A percentile compares a stretch with the other conserved stretches of the same genome.
phyloP scores from a whole-genome alignment of 2,888 invertebrate genomes.

The Pecten maximus region DNA sequence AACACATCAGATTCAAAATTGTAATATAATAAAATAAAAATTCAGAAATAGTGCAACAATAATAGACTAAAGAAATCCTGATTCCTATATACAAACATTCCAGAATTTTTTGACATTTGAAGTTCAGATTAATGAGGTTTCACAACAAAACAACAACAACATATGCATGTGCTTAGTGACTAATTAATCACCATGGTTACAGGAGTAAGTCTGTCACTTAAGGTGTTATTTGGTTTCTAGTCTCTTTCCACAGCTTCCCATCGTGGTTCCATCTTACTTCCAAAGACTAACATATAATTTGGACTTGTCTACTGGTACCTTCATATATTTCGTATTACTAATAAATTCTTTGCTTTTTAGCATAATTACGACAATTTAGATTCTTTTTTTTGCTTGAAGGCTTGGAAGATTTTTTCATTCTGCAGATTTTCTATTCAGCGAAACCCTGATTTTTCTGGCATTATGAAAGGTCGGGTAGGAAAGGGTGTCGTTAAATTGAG shows the following conservation, averaged over 20 bases:
- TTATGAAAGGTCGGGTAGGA: too few species aligned
- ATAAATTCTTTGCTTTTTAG: not conserved
- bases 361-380: not conserved
- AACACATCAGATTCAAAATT: not conserved
- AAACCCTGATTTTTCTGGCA: not conserved
- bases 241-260: not conserved
- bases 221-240: not conserved
- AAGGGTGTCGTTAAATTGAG: too few species aligned
- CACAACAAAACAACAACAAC: not conserved
- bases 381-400: not conserved
- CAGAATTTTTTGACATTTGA: not conserved
- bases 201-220: not conserved
- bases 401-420: not conserved
- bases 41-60: too few species aligned
- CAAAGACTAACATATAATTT: not conserved
- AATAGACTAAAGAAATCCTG: too few species aligned
- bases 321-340: not conserved
- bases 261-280: not conserved
- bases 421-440: not conserved
- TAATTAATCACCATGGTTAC: not conserved
- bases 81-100: too few species aligned
- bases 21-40: too few species aligned
- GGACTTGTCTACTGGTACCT: not conserved
- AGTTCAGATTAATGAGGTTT: not conserved
- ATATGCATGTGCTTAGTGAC: not conserved